Conservation (phyloP, 1,140 invertebrate genomes). For the Bombus turneri region DNA sequence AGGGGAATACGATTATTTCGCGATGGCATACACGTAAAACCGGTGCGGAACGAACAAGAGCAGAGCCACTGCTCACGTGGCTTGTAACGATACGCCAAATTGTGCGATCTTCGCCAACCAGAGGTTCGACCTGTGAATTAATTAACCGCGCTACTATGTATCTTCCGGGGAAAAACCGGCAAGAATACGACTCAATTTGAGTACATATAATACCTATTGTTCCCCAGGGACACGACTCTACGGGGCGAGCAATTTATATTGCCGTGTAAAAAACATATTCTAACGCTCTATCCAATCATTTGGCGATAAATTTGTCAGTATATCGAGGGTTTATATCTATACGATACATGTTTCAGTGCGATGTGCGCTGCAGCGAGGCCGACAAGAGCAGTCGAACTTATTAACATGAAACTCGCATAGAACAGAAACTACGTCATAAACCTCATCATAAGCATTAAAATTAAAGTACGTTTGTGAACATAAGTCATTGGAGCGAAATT, state of each 20-base stretch:
- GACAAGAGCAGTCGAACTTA: background rate
- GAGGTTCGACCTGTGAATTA: slow-evolving; percentile 45
- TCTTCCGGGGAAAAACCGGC: background rate
- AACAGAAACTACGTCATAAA: slow-evolving; percentile 31
- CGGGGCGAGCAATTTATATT: background rate
- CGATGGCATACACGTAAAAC: slow-evolving; percentile 62
- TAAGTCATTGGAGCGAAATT: slow-evolving; percentile 37
- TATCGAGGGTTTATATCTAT: slow-evolving; percentile 1
- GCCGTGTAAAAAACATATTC: background rate
- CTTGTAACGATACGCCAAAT: slow-evolving; percentile 55
- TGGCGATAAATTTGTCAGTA: background rate
- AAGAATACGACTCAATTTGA: background rate
- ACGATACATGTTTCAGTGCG: background rate
- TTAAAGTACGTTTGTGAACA: slow-evolving; percentile 26
- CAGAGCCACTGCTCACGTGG: slow-evolving; percentile 10
- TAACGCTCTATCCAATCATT: background rate
- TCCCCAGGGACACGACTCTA: background rate
- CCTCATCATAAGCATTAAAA: slow-evolving; percentile 34
- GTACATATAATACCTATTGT: background rate
- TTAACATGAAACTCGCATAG: slow-evolving; percentile 45
- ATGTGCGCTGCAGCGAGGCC: background rate
- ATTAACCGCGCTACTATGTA: slow-evolving; percentile 40
- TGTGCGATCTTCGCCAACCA: slow-evolving; percentile 26
- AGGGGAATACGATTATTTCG: slow-evolving; percentile 68
- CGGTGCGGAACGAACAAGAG: background rate